These are phyloP conservation scores for Patella depressa DNA, from an alignment of 2,888 invertebrate species.

Conservation along the genomic window DNA sequence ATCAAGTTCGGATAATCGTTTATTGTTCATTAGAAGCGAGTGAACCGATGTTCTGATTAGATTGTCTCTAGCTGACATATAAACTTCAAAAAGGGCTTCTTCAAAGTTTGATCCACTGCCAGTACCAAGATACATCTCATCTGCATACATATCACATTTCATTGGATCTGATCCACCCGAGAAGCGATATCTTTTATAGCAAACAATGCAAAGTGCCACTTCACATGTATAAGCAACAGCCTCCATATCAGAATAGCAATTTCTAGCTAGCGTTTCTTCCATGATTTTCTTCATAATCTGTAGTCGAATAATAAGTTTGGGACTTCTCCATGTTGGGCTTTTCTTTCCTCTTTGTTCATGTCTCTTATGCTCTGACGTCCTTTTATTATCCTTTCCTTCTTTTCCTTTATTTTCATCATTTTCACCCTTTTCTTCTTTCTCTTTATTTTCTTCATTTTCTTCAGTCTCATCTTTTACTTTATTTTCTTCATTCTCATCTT, in stretches of 20 bases:
- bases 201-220: conserved; percentile 1
- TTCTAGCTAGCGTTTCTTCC: neutral
- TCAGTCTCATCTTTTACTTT: neutral
- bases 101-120: neutral
- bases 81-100: neutral
- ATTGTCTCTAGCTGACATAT: neutral
- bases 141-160: conserved; percentile 6
- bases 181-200: neutral
- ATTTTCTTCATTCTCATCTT: neutral
- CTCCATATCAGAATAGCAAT: neutral
- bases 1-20: neutral
- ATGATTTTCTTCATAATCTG: neutral
- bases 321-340: conserved; percentile 3
- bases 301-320: neutral
- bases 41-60: neutral
- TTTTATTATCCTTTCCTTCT: neutral
- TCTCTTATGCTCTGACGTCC: neutral
- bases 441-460: neutral
- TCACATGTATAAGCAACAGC: neutral
- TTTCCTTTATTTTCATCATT: neutral
- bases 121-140: neutral
- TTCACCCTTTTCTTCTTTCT: neutral
- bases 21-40: neutral
- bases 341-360: neutral
- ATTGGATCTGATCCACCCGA: neutral